Percentiles rank a stretch among this genome's conserved stretches.
Conservation (phyloP, 2,888 invertebrate species). For the Limnephilus rhombicus region DNA sequence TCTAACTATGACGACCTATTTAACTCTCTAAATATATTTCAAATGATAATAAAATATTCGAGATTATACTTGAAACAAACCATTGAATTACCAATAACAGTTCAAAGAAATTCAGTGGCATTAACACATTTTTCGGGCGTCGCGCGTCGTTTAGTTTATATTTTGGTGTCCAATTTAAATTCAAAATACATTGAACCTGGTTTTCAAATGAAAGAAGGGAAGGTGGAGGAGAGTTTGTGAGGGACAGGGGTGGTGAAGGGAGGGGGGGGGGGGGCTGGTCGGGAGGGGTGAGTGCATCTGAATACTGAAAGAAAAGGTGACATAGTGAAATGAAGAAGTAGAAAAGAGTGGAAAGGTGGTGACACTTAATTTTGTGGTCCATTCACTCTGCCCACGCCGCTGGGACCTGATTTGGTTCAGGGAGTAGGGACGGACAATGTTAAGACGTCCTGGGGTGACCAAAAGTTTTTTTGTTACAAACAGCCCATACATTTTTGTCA, state of each 20-base stretch:
- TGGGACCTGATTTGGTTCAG: neutral
- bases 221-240: neutral
- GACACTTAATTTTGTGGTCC: conserved; percentile 61
- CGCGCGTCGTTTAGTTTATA: neutral
- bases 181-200: conserved; percentile 24
- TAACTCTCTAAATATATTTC: neutral
- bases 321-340: conserved; percentile 56
- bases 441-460: conserved; percentile 20
- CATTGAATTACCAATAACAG: neutral
- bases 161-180: conserved; percentile 11
- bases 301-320: conserved; percentile 43
- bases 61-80: neutral
- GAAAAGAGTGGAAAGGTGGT: conserved; percentile 57
- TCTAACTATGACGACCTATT: neutral
- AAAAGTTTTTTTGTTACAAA: neutral
- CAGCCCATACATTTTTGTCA: neutral
- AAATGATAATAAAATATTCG: neutral
- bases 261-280: neutral
- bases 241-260: neutral
- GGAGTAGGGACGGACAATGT: conserved; percentile 6
- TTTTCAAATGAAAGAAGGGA: neutral
- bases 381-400: conserved; percentile 49
- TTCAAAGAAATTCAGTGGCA: neutral
- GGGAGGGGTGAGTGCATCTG: conserved; percentile 31
- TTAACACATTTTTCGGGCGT: neutral